phyloP scores from a whole-genome alignment of 2,113 vertebrate species.

The Melierax canorus region DNA sequence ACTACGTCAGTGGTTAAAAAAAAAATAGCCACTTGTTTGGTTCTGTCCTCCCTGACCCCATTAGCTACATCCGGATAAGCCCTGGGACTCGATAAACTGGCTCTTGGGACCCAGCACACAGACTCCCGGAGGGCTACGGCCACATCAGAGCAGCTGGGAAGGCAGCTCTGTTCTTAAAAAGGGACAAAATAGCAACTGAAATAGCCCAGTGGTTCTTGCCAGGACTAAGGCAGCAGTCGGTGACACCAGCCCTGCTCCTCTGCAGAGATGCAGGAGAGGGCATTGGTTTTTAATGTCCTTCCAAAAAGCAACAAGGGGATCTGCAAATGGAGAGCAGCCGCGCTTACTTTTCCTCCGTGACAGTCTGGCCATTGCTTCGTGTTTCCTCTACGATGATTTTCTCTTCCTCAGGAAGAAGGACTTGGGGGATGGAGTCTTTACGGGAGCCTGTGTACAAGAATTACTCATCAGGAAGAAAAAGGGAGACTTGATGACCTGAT shows the following conservation, averaged over 20 bases:
- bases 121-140: background rate
- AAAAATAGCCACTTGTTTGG: background rate
- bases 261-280: background rate
- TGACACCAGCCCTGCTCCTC: background rate
- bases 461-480: background rate
- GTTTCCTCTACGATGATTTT: constrained; percentile 96
- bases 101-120: accelerated
- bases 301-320: background rate
- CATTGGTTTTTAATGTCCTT: background rate
- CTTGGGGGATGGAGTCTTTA: constrained; percentile 89
- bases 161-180: background rate
- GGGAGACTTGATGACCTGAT: background rate
- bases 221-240: background rate
- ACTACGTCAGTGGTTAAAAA: background rate
- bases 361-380: constrained; percentile 91
- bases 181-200: background rate
- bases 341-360: constrained; percentile 93
- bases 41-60: background rate
- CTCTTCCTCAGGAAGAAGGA: constrained; percentile 94
- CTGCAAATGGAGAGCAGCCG: background rate
- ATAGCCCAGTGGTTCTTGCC: background rate
- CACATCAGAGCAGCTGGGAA: background rate
- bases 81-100: background rate
- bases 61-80: background rate
- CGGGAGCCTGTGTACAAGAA: constrained; percentile 75